A percentile compares a stretch with the other conserved stretches of the same genome.
Conservation (phyloP, 2,888 invertebrate genomes). For the Saturnia pavonia region DNA sequence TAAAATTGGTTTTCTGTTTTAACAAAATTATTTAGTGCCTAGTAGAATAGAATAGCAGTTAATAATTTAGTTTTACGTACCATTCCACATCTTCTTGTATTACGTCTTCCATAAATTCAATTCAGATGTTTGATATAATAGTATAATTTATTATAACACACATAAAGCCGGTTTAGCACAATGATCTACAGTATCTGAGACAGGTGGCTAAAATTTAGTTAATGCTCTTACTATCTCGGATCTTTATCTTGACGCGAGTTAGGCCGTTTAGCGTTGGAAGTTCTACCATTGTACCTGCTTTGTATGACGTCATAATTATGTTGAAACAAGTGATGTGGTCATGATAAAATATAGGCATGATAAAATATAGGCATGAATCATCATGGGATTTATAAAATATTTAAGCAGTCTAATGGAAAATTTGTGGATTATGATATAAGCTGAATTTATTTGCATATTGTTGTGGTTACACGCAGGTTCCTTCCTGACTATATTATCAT, state of each 20-base stretch:
- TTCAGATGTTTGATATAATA: constrained; percentile 29
- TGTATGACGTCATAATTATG: constrained; percentile 12
- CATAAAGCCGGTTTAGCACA: constrained; percentile 29
- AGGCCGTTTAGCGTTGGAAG: constrained; percentile 6
- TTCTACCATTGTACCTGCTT: constrained; percentile 2
- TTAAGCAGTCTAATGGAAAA: not conserved
- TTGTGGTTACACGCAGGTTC: not conserved
- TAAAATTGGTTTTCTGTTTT: no score
- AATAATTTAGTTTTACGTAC: constrained; percentile 36
- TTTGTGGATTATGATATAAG: not conserved
- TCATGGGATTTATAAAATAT: constrained; percentile 3
- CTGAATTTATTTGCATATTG: not conserved
- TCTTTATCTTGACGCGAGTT: constrained; percentile 35
- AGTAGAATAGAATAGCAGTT: not conserved
- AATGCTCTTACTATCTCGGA: constrained; percentile 17
- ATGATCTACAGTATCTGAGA: constrained; percentile 31
- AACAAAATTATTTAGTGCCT: no score
- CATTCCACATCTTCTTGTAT: constrained; percentile 54
- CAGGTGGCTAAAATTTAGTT: constrained; percentile 27
- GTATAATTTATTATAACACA: constrained; percentile 25
- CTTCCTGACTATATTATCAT: no score
- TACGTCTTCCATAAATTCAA: constrained; percentile 51
- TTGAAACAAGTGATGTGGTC: not conserved
- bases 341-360: not conserved
- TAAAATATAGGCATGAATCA: constrained; percentile 6